Conservation (phyloP, 2,113 vertebrate species). For the Ivindomyrus marchei region DNA sequence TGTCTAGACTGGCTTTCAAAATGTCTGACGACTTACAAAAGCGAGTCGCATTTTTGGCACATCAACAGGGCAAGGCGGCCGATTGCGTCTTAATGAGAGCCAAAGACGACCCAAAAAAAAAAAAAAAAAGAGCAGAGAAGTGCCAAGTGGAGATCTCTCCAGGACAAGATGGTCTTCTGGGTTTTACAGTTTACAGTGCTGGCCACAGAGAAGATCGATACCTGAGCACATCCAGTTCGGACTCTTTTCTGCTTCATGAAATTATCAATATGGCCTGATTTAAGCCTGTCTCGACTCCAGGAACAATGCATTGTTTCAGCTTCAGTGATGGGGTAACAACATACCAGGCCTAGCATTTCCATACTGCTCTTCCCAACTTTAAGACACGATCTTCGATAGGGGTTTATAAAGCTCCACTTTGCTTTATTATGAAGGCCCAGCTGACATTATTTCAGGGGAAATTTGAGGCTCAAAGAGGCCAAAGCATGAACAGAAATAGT, state of each 20-base stretch:
- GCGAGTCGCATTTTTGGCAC: constrained; percentile 69
- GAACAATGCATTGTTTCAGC: not conserved
- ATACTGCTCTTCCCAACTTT: not conserved
- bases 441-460: not conserved
- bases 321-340: not conserved
- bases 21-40: constrained; percentile 67
- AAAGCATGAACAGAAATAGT: not conserved
- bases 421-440: not conserved
- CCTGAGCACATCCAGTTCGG: constrained; percentile 14
- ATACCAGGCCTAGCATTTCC: not conserved
- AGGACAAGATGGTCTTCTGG: constrained; percentile 26
- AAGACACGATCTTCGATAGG: not conserved
- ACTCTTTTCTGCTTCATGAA: constrained; percentile 13
- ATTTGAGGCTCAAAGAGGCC: not conserved
- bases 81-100: constrained; percentile 60
- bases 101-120: constrained; percentile 34
- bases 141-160: constrained; percentile 25
- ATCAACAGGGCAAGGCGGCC: constrained; percentile 51
- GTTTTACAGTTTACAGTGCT: constrained; percentile 15
- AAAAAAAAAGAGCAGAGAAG: constrained; percentile 22
- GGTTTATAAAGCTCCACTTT: not conserved
- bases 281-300: not conserved
- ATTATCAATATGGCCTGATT: constrained; percentile 19
- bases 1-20: constrained; percentile 67
- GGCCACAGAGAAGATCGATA: constrained; percentile 17